A percentile compares a stretch with the other conserved stretches of the same genome.
phyloP scores from a whole-genome alignment of 1,140 invertebrate genomes.

The Eriosoma lanigerum region DNA sequence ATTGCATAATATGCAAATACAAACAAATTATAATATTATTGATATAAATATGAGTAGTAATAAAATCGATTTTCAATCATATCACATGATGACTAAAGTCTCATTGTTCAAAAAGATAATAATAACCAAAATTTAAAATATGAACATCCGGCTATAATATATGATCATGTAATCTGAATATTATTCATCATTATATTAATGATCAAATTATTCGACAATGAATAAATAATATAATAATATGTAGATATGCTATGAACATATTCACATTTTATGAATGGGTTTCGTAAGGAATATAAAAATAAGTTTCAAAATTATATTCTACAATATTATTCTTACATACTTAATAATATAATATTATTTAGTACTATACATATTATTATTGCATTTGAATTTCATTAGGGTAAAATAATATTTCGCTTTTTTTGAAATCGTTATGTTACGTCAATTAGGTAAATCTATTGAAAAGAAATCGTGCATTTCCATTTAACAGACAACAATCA shows the following conservation, averaged over 20 bases:
- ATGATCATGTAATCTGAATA: not conserved
- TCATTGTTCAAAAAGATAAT: not conserved
- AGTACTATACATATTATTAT: not conserved
- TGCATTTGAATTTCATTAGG: not conserved
- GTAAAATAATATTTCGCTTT: not conserved
- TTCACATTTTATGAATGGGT: conserved; percentile 40
- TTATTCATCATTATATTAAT: not conserved
- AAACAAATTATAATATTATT: not conserved
- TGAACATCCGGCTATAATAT: conserved; percentile 5
- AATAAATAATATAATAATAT: not conserved
- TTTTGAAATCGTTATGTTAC: not conserved
- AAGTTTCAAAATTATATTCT: not conserved
- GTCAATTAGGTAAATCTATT: not conserved
- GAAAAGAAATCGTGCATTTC: not conserved
- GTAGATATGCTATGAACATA: not conserved
- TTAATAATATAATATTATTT: too few species aligned
- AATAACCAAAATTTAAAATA: not conserved
- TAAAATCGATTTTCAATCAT: not conserved
- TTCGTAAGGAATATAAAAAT: conserved; percentile 2
- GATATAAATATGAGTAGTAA: not conserved
- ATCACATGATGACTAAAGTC: not conserved
- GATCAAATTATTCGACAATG: conserved; percentile 18
- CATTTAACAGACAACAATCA: not conserved
- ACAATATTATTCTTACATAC: not conserved
- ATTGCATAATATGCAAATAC: not conserved